phyloP scores from a whole-genome alignment of 37 sponge, comb jelly and placozoan species.

The Haliclona indistincta region DNA sequence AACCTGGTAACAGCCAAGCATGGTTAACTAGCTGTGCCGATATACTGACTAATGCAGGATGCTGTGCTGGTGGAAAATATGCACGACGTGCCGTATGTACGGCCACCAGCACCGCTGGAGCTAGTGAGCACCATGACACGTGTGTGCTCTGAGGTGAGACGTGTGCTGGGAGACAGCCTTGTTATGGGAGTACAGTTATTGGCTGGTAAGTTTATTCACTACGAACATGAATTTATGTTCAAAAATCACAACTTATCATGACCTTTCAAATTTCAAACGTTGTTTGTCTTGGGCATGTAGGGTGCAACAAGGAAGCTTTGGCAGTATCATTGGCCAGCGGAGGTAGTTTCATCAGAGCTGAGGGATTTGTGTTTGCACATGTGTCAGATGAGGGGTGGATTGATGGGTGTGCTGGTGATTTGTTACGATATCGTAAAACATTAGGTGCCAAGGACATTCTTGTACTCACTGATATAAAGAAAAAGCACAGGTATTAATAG shows the following conservation, averaged over 20 bases:
- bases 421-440: conserved; percentile 70
- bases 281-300: no score
- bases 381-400: conserved; percentile 92
- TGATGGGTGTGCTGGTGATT: conserved; percentile 86
- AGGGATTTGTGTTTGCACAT: conserved; percentile 90
- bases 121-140: conserved; percentile 73
- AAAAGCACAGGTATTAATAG: conserved; percentile 79
- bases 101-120: conserved; percentile 62
- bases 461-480: conserved; percentile 86
- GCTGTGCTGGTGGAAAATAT: conserved; percentile 90
- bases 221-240: no score
- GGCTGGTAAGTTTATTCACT: conserved; percentile 27
- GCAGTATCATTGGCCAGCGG: conserved; percentile 74
- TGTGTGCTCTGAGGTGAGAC: conserved; percentile 55
- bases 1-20: conserved; percentile 46
- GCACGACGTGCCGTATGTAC: conserved; percentile 89
- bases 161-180: not conserved
- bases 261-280: no score
- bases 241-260: no score
- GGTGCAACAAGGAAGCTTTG: conserved; percentile 80
- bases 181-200: conserved; percentile 84
- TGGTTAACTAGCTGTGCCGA: not conserved
- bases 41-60: conserved; percentile 39
- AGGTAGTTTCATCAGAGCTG: conserved; percentile 78
- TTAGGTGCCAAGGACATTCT: conserved; percentile 75